Base-by-base conservation (phyloP, 2,888 invertebrate genomes). In the Volucella inflata region DNA sequence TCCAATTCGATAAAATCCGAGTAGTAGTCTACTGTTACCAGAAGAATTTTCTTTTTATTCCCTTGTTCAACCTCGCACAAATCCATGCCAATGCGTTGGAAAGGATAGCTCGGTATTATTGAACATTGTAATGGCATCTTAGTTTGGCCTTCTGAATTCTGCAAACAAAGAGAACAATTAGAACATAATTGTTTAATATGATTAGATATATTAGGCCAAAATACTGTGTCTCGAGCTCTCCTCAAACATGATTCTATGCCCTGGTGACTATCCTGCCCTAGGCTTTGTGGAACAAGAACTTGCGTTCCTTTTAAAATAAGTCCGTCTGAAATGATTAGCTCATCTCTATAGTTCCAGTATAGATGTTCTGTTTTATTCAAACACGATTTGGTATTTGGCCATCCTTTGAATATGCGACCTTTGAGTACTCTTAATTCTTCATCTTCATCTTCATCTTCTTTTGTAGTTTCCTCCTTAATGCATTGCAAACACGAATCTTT, bases 1-100 rank as follows among this genome's bases (percentile, higher is more conserved):
- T 87, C 81, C 8, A 68, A 71, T 51, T 87, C 81, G 36, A 81
- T 76, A 60, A 70, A 87, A 51, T 83, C 82, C 2, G 71, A 87
- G 16, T 74, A 82, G 11, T 87, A 72, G 36, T 78, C 81, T 0
- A 67, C 75, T 8, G 82, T 81, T 8, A 80, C 64, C 14, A 81
- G 44, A 30, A 87, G 50, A 44, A 74, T 55, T 40, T 51, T 21
- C 2, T 44, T 87, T 42, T 68, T 62, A 9, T 70, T 53, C 11
- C 65, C 60, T n/a, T 68, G 3, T 44, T 44, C 36, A 9, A 83
- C 12, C 40, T 83, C 70, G 8, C 21, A 87, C 2, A 83, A 42
- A 46, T 83, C 77, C 62, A 83, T 68, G n/a, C 50, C 46, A n/a
- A 75, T 48, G 3, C 65, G 55, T 57, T 87, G 68, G 38, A 87